These are phyloP conservation scores for Andrena minutula DNA, from an alignment of 2,888 invertebrate species.

Conservation along the genomic window DNA sequence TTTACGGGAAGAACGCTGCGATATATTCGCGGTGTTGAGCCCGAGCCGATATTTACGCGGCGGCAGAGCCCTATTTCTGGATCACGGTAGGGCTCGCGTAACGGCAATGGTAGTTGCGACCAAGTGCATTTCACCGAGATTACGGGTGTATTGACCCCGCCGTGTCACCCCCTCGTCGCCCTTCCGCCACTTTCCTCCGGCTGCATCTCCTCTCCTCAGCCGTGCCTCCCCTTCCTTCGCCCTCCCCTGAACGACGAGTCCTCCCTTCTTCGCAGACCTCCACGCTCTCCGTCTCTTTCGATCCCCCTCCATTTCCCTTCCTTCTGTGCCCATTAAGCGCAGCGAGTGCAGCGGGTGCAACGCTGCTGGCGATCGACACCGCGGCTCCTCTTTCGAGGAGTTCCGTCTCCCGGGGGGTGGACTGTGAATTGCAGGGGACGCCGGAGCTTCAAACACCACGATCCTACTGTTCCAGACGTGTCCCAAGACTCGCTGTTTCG, in stretches of 20 bases:
- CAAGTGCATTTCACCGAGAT: slow-evolving; percentile 81
- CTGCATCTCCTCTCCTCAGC: slow-evolving; percentile 37
- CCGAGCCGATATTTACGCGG: background rate
- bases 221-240: slow-evolving; percentile 33
- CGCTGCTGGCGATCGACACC: slow-evolving; percentile 19
- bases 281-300: slow-evolving; percentile 42
- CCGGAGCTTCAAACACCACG: background rate
- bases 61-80: slow-evolving; percentile 32
- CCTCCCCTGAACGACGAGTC: slow-evolving; percentile 34
- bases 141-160: slow-evolving; percentile 81
- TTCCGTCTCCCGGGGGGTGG: slow-evolving; percentile 13
- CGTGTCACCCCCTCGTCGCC: slow-evolving; percentile 68
- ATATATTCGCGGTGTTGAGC: background rate
- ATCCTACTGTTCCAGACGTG: too few relatives aligned
- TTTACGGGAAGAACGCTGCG: too few relatives aligned
- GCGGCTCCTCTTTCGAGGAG: slow-evolving; percentile 3
- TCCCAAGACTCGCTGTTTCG: background rate
- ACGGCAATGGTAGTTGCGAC: slow-evolving; percentile 72
- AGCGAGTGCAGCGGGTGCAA: slow-evolving; percentile 32
- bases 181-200: slow-evolving; percentile 58
- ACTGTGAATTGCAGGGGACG: background rate
- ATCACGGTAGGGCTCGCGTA: slow-evolving; percentile 51
- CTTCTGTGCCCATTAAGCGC: slow-evolving; percentile 45
- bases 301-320: slow-evolving; percentile 23
- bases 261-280: slow-evolving; percentile 11